Evolutionary conservation across 2,888 invertebrate genomes (phyloP).

Genomic region (Nowickia ferox): DNA sequence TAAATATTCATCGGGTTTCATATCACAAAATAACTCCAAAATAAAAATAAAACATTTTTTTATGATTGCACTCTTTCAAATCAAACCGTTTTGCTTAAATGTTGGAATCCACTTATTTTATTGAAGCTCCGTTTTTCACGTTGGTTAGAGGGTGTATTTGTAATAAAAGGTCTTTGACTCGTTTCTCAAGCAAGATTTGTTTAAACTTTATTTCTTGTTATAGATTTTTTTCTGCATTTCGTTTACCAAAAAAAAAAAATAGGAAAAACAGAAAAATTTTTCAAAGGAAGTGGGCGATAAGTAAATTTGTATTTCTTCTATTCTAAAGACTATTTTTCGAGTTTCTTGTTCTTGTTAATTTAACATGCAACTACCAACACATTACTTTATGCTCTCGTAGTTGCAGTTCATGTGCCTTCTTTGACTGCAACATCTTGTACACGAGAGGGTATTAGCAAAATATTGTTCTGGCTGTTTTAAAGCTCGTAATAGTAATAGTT

Average conservation of each 20-base stretch:
- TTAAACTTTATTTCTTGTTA: conserved; percentile 50
- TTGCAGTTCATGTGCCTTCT: conserved; percentile 74
- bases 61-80: conserved; percentile 49
- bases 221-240: conserved; percentile 33
- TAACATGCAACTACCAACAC: conserved; percentile 46
- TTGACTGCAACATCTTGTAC: conserved; percentile 51
- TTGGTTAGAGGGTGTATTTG: conserved; percentile 65
- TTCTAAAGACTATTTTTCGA: conserved; percentile 44
- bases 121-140: conserved; percentile 37
- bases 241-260: conserved; percentile 3
- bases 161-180: conserved; percentile 63
- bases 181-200: conserved; percentile 50
- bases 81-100: conserved; percentile 18
- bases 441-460: conserved; percentile 27
- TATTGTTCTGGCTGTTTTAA: conserved; percentile 38
- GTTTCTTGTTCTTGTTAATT: conserved; percentile 40
- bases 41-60: neutral
- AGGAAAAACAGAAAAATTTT: conserved; percentile 23
- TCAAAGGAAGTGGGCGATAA: conserved; percentile 75
- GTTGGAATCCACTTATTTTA: conserved; percentile 7
- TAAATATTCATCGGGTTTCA: neutral
- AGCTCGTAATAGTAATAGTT: conserved; percentile 18
- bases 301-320: conserved; percentile 24
- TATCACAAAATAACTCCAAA: too few species aligned
- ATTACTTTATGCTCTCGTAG: neutral